These are phyloP conservation scores for Xiphydria camelus DNA, from an alignment of 2,888 invertebrate genomes.

Conservation along the genomic window DNA sequence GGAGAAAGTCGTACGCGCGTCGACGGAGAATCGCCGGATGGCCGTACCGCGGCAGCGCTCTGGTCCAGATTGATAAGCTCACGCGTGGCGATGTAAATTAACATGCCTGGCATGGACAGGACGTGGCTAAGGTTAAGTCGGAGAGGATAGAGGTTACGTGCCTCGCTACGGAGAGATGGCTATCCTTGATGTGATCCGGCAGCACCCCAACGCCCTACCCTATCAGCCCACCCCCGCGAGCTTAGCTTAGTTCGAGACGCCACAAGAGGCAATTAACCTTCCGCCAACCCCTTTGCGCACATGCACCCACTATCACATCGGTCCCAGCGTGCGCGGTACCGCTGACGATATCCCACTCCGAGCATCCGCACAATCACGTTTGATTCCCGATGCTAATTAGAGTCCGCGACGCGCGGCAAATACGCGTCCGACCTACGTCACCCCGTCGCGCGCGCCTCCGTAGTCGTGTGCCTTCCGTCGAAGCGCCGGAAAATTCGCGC, in stretches of 20 bases:
- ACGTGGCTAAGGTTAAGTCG: slow-evolving; percentile 42
- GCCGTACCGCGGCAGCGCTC: no score
- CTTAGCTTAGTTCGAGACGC: slow-evolving; percentile 42
- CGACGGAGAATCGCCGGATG: no score
- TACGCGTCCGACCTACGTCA: slow-evolving; percentile 48
- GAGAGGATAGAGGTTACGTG: slow-evolving; percentile 36
- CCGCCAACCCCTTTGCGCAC: slow-evolving; percentile 42
- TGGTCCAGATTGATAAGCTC: slow-evolving; percentile 34
- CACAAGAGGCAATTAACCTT: slow-evolving; percentile 56
- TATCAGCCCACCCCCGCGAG: slow-evolving; percentile 34
- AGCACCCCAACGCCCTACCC: slow-evolving; percentile 32
- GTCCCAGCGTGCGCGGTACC: slow-evolving; percentile 20
- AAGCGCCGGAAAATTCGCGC: no score
- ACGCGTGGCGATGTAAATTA: slow-evolving; percentile 43
- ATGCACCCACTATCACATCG: slow-evolving; percentile 15
- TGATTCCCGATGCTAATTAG: slow-evolving; percentile 56
- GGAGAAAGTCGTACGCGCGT: no score
- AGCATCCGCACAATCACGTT: slow-evolving; percentile 54
- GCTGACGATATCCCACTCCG: slow-evolving; percentile 42
- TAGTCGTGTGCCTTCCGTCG: no score
- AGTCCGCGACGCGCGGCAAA: slow-evolving; percentile 45
- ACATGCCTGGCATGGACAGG: slow-evolving; percentile 30
- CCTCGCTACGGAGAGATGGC: slow-evolving; percentile 32
- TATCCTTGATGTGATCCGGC: slow-evolving; percentile 36
- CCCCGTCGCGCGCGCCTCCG: slow-evolving; percentile 30